Conservation (phyloP, 2,113 vertebrate species). For the crab-eating macaque (Macaca fascicularis) region T2T-MFA8v1.1 NC_088376.1:6910501-6911000, state of each 20-base stretch:
- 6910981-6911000: neutral
- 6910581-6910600: neutral
- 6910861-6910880: neutral
- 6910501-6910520: neutral
- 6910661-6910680: neutral
- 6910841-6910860: neutral
- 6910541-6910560: neutral
- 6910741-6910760: neutral
- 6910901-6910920: neutral
- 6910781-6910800: neutral
- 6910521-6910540: neutral
- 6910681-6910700: neutral
- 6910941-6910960: neutral
- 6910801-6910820: neutral
- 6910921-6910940: neutral
- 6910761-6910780: neutral
- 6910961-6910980: neutral
- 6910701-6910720: neutral
- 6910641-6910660: neutral
- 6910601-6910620: neutral
- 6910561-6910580: neutral
- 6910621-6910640: neutral
- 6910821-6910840: neutral
- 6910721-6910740: neutral
- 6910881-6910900: neutral